Base-by-base conservation (phyloP, 2,888 invertebrate species). In the Hydrotaea cyrtoneurina region DNA sequence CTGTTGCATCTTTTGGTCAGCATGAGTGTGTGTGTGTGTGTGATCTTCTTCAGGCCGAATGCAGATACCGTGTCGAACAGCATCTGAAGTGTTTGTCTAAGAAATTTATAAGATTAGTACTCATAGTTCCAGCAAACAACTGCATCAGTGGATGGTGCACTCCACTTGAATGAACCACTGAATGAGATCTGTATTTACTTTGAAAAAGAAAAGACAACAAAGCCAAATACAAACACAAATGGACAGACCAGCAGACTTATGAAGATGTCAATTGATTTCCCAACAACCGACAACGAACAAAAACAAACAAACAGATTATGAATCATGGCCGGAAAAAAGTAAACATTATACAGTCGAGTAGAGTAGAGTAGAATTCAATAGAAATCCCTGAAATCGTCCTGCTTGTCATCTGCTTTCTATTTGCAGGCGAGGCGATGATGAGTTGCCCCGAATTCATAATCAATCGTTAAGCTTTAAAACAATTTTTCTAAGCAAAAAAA, bases 11-110 rank as follows among this genome's bases (percentile, higher is more conserved):
- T 80, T 53, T 50, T 23, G 26, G 72, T 26, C 59, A 59, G 43
- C 73, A 71, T 31, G 75, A 72, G 75, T 78, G 66, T 77, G 83
- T n/a, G n/a, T 36, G 36, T 76, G 75, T 74, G 75, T 78, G 66
- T 77, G 83, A 78, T 85, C 62, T 80, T 85, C 55, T 71, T 57
- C 23, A 10, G 23, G 39, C 31, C 23, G 13, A 72, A 15, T 26
- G 26, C 50, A 11, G 19, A 31, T 19, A 57, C 59, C 21, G 59
- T 59, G 59, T 71, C 53, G 69, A 11, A 39, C 73, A 19, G 31
- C 23, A 77, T 55, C 66, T 66, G 55, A 77, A 66, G 57, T 77
- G 43, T 57, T 69, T 66, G 55, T 36, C 23, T 31, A 76, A 76
- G 21, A 50, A 55, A 57, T 79, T 26, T 62, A 43, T 43, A 73